Conservation (phyloP, 1,140 invertebrate species). For the Spodoptera frugiperda region DNA sequence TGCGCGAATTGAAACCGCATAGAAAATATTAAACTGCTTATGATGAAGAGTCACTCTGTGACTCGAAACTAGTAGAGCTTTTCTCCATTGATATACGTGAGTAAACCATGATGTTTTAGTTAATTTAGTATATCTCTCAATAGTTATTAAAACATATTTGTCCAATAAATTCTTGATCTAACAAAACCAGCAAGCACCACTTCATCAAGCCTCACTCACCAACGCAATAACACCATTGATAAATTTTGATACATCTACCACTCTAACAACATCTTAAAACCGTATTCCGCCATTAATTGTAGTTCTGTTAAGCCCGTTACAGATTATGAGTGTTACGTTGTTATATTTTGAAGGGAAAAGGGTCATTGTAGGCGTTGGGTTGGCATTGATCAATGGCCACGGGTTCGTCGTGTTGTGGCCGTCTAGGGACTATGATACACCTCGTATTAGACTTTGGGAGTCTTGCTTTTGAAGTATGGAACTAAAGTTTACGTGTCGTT, state of each 20-base stretch:
- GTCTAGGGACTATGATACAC: slow-evolving; percentile 10
- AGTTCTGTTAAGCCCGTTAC: slow-evolving; percentile 18
- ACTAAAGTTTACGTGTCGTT: no score
- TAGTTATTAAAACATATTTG: no score
- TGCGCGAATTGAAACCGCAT: no score
- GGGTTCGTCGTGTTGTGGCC: neutral
- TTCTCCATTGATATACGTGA: no score
- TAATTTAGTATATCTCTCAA: no score
- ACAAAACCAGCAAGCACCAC: no score
- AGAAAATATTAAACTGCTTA: no score
- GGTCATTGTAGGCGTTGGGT: slow-evolving; percentile 22
- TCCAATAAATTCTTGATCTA: no score
- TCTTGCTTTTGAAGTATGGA: neutral
- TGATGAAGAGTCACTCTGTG: no score
- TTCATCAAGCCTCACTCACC: no score
- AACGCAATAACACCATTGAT: neutral
- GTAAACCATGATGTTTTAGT: no score
- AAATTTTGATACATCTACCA: slow-evolving; percentile 11
- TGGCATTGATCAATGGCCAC: slow-evolving; percentile 28
- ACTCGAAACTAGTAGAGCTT: no score
- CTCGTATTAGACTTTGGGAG: neutral
- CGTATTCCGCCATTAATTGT: slow-evolving; percentile 15
- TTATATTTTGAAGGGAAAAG: slow-evolving; percentile 18
- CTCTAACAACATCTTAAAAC: neutral
- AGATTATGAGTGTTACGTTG: slow-evolving; percentile 30